Evolutionary conservation across 2,888 invertebrate species (phyloP).

Genomic region (Microctonus hyperodae): DNA sequence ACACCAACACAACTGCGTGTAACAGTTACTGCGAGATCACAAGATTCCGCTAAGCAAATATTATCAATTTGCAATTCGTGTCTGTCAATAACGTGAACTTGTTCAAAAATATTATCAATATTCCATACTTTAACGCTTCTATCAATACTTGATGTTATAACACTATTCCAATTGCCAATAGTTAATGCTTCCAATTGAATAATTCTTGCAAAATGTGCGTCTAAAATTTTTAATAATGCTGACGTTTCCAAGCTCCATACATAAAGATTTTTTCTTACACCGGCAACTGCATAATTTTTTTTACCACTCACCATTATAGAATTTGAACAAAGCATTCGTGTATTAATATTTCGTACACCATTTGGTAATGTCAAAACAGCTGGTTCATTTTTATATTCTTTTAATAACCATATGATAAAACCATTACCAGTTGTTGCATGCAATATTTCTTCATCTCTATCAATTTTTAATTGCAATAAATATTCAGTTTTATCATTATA

Average conservation of each 20-base stretch:
- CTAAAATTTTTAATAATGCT: slow-evolving; percentile 87
- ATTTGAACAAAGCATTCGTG: slow-evolving; percentile 88
- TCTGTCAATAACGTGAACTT: slow-evolving; percentile 93
- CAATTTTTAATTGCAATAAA: slow-evolving; percentile 82
- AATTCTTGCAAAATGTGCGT: slow-evolving; percentile 96
- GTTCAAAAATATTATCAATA: slow-evolving; percentile 97
- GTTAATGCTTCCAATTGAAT: slow-evolving; percentile 89
- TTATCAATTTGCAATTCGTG: slow-evolving; percentile 95
- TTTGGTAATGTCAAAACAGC: slow-evolving; percentile 79
- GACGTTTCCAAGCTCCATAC: slow-evolving; percentile 88
- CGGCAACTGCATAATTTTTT: slow-evolving; percentile 92
- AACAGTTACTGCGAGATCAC: slow-evolving; percentile 87
- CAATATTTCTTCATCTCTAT: slow-evolving; percentile 80
- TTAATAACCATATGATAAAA: slow-evolving; percentile 83
- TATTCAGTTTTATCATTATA: slow-evolving; percentile 78
- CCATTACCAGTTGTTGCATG: slow-evolving; percentile 86
- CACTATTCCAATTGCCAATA: slow-evolving; percentile 89
- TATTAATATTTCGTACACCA: slow-evolving; percentile 92
- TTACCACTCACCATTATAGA: slow-evolving; percentile 92
- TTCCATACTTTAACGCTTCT: slow-evolving; percentile 99
- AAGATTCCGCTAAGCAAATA: slow-evolving; percentile 81
- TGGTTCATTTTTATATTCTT: slow-evolving; percentile 64
- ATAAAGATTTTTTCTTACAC: slow-evolving; percentile 93
- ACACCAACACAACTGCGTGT: slow-evolving; percentile 95
- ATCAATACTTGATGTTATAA: slow-evolving; percentile 97